A percentile compares a stretch with the other conserved stretches of the same genome.
phyloP scores from a whole-genome alignment of 2,113 vertebrate genomes.

The Mustelus asterias region DNA sequence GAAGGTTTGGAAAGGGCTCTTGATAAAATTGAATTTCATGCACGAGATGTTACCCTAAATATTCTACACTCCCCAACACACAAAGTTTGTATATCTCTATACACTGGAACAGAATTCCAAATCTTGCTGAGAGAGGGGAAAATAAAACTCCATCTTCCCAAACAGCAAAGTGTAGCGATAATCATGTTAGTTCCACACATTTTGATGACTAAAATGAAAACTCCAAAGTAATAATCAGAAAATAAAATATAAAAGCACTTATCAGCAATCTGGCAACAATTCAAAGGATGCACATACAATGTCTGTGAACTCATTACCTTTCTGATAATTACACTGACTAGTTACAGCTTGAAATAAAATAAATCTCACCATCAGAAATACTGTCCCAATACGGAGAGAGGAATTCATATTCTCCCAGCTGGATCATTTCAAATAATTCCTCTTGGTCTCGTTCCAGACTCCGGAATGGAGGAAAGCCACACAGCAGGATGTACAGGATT shows the following conservation, averaged over 20 bases:
- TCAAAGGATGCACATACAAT: too few species aligned
- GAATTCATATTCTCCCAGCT: conserved; percentile 78
- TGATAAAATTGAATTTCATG: neutral
- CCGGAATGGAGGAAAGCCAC: conserved; percentile 91
- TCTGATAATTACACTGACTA: neutral
- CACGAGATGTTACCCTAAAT: neutral
- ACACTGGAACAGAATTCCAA: neutral
- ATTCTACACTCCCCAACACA: neutral
- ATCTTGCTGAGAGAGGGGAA: neutral
- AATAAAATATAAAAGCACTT: too few species aligned
- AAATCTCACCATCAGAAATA: conserved; percentile 77
- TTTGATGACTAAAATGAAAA: too few species aligned
- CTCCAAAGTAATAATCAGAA: too few species aligned
- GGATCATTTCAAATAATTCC: conserved; percentile 85
- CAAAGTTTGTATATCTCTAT: neutral
- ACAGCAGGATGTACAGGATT: conserved; percentile 87
- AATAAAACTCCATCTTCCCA: neutral
- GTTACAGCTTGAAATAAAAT: neutral
- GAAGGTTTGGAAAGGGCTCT: neutral
- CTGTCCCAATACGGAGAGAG: conserved; percentile 88
- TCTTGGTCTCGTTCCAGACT: conserved; percentile 86
- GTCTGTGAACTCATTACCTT: neutral
- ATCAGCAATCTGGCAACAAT: too few species aligned
- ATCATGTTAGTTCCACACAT: neutral
- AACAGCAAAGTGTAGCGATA: neutral